Percentiles rank a stretch among this genome's conserved stretches.
phyloP scores from a whole-genome alignment of 2,888 invertebrate genomes.

The Limenitis camilla region DNA sequence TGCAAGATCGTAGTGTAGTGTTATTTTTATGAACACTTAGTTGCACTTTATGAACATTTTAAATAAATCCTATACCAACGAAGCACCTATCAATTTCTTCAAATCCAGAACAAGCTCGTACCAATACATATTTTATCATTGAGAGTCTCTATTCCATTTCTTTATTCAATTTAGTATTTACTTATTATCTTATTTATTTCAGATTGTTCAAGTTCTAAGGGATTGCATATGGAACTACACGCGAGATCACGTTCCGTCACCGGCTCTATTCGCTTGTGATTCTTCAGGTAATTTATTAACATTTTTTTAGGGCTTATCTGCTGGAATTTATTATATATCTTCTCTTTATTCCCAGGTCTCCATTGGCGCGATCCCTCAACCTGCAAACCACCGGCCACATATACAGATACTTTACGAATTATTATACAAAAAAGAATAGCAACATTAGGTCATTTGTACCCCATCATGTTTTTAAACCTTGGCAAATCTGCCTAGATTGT shows the following conservation, averaged over 20 bases:
- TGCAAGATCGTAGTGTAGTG: no score
- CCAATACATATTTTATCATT: no score
- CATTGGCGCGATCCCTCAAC: constrained; percentile 85
- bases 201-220: constrained; percentile 85
- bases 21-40: no score
- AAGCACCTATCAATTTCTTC: no score
- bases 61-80: no score
- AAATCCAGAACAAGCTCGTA: no score
- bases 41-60: no score
- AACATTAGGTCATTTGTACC: constrained; percentile 83
- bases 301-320: neutral
- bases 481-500: constrained; percentile 41
- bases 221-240: constrained; percentile 94
- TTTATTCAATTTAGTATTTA: no score
- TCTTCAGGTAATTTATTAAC: constrained; percentile 59
- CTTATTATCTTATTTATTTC: constrained; percentile 27
- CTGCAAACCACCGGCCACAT: constrained; percentile 80
- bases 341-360: constrained; percentile 49
- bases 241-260: constrained; percentile 90
- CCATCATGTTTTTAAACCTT: constrained; percentile 79
- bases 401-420: constrained; percentile 85
- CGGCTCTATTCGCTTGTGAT: constrained; percentile 83
- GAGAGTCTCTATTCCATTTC: no score
- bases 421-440: constrained; percentile 87
- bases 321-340: neutral